A percentile compares a stretch with the other conserved stretches of the same genome.
These are phyloP conservation scores for Sminthurides bifidus DNA, from an alignment of 1,140 invertebrate species.

Conservation along the genomic window DNA sequence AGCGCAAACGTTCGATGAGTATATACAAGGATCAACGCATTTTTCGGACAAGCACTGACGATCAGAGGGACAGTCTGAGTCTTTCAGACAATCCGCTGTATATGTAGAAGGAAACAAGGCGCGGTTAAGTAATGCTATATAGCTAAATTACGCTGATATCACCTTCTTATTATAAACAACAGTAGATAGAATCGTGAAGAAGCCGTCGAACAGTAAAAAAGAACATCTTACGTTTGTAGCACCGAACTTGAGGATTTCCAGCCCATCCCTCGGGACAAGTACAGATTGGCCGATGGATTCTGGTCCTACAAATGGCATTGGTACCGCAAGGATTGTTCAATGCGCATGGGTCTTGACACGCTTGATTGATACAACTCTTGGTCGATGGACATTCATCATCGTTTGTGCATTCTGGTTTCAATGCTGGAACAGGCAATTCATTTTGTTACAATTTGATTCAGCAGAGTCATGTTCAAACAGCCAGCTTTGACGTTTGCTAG, in stretches of 20 bases:
- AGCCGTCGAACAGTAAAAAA: slow-evolving; percentile 1
- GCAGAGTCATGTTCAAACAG: no score
- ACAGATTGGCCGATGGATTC: slow-evolving; percentile 20
- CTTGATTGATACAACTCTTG: slow-evolving; percentile 61
- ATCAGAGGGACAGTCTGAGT: slow-evolving; percentile 74
- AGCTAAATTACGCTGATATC: background rate
- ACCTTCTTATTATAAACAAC: no score
- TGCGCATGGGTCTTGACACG: slow-evolving; percentile 65
- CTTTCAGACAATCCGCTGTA: slow-evolving; percentile 66
- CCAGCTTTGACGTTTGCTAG: no score
- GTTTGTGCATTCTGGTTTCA: slow-evolving; percentile 31
- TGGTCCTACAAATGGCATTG: slow-evolving; percentile 60
- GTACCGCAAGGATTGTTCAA: slow-evolving; percentile 62
- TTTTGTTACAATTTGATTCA: no score
- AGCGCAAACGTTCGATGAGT: slow-evolving; percentile 54
- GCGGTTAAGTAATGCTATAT: slow-evolving; percentile 1
- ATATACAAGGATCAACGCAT: slow-evolving; percentile 63
- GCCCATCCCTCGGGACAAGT: slow-evolving; percentile 68
- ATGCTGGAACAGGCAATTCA: no score
- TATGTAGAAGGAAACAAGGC: slow-evolving; percentile 30
- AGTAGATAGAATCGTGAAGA: background rate
- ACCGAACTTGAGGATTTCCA: slow-evolving; percentile 71
- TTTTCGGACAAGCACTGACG: slow-evolving; percentile 65
- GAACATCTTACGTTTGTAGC: slow-evolving; percentile 75
- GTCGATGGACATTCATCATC: slow-evolving; percentile 53